These are phyloP conservation scores for Caprella mutica DNA, from an alignment of 2,888 invertebrate genomes.

Conservation along the genomic window DNA sequence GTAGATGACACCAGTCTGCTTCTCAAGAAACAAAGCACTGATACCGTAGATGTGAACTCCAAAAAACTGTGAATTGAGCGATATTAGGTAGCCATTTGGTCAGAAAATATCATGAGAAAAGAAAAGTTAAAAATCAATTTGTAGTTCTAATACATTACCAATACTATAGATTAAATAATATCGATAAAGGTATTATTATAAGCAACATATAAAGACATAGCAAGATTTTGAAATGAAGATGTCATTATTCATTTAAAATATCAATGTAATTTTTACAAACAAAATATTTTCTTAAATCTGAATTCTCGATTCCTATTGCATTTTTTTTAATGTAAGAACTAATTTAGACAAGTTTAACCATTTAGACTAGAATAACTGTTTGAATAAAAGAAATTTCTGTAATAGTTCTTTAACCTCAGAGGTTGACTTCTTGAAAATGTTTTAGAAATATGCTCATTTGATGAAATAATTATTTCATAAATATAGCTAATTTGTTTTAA, in stretches of 20 bases:
- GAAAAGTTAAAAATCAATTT: background rate
- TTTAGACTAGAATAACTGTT: too few relatives aligned
- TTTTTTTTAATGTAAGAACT: too few relatives aligned
- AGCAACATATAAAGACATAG: background rate
- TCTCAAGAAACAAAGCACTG: conserved; percentile 28
- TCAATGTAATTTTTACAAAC: background rate
- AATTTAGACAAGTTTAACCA: too few relatives aligned
- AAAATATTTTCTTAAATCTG: too few relatives aligned
- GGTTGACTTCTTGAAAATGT: too few relatives aligned
- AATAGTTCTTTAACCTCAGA: too few relatives aligned
- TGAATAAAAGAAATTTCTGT: too few relatives aligned
- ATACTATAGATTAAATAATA: background rate
- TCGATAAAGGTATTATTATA: background rate
- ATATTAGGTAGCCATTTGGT: background rate
- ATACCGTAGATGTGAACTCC: conserved; percentile 26
- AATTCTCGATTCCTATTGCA: too few relatives aligned
- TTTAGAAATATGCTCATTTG: too few relatives aligned
- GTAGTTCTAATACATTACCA: background rate
- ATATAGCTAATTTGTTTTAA: too few relatives aligned
- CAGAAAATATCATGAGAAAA: background rate
- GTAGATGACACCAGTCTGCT: conserved; percentile 29
- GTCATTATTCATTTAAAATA: background rate
- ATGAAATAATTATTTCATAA: too few relatives aligned
- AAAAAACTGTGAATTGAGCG: conserved; percentile 31
- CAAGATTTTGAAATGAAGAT: background rate